Evolutionary conservation across 2,888 invertebrate species (phyloP).

Genomic region (Eilema sororculum): DNA sequence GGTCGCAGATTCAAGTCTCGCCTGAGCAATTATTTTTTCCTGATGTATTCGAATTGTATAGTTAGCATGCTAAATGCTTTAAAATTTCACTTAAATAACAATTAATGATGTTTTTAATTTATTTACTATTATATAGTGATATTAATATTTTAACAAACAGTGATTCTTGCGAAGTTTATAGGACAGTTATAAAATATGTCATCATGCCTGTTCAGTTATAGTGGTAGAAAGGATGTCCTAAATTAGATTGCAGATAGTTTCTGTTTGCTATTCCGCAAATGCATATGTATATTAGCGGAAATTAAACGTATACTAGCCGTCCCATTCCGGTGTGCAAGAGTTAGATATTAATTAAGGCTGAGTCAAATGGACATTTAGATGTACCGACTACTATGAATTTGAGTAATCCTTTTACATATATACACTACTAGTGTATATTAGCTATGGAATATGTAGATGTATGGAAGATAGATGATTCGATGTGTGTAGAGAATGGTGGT

Average conservation of each 20-base stretch:
- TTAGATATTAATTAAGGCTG: slow-evolving; percentile 36
- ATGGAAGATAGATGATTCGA: no score
- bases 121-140: no score
- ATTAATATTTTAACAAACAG: not conserved
- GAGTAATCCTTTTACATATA: not conserved
- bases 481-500: no score
- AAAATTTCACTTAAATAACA: no score
- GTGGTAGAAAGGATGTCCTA: slow-evolving; percentile 48
- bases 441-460: no score
- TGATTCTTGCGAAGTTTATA: not conserved
- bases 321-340: slow-evolving; percentile 37
- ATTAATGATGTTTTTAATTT: no score
- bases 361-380: slow-evolving; percentile 24
- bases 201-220: slow-evolving; percentile 28
- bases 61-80: no score
- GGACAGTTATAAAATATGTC: not conserved
- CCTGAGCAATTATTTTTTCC: no score
- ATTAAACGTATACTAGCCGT: slow-evolving; percentile 57
- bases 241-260: slow-evolving; percentile 61
- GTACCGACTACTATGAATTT: slow-evolving; percentile 4
- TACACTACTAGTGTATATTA: no score
- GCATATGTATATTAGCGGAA: slow-evolving; percentile 57
- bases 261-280: slow-evolving; percentile 49
- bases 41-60: no score
- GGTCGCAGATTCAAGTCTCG: no score